Base-by-base conservation (phyloP, 2,797 vertebrate species). In the Sorex maritimensis region DNA sequence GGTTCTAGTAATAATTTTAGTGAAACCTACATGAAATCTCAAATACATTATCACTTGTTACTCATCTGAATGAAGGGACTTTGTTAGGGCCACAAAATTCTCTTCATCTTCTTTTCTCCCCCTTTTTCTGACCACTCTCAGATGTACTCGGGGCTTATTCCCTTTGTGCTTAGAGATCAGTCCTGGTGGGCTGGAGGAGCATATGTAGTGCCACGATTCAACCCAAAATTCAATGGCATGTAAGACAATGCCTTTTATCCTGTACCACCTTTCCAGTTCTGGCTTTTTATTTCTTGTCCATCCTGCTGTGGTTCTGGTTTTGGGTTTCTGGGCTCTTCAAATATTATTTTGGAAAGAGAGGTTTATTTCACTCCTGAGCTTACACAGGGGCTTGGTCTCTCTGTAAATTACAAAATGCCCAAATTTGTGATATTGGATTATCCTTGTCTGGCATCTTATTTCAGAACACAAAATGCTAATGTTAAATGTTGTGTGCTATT, bases 331-430 rank as follows among this genome's bases (percentile, higher is more conserved):
- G 63, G 34, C 28, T 93, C 75, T 85, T 92, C 63, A 88, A 75
- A 63, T 78, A 85, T 81, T 90, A 21, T 94, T 8, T 93, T 91
- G 55, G 65, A 82, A 83, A 95, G 67, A 88, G n/a, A 67, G 10
- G 61, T 41, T 26, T 46, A 28, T 87, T 52, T 63, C 10, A 90
- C 41, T 83, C 44, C 9, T 41, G 30, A 28, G 26, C 34, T 91
- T 55, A 58, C 26, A 38, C 13, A 95, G 17, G 30, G 67, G 38
- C 10, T 28, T 88, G 55, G 4, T 85, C 58, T 91, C 41, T 67
- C 63, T 61, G 38, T 73, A 82, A 83, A 19, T 92, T 81, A 84
- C 28, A 81, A 73, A 93, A 67, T 74, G 82, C 34, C 38, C 44
- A 61, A 68, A 55, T 28, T 77, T 55, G 34, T 49, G 75, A 44